Evolutionary conservation across 2,888 invertebrate genomes (phyloP).

Genomic region (Bellardia pandia): DNA sequence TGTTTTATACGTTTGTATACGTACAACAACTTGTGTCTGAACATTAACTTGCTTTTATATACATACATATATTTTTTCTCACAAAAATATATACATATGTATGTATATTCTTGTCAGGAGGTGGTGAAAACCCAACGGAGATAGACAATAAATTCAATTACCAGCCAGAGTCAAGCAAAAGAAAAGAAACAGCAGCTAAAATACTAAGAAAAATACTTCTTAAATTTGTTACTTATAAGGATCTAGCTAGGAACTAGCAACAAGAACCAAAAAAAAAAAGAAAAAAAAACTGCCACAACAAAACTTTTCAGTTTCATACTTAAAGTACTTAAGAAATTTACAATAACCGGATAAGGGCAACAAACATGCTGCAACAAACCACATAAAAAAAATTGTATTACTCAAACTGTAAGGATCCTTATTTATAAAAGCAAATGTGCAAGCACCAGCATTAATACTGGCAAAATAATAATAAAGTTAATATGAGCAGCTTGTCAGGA

Average conservation of each 20-base stretch:
- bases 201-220: slow-evolving; percentile 33
- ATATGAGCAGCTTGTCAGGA: slow-evolving; percentile 53
- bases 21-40: neutral
- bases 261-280: neutral
- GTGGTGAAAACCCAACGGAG: slow-evolving; percentile 64
- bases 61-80: neutral
- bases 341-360: slow-evolving; percentile 53
- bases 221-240: slow-evolving; percentile 46
- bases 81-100: neutral
- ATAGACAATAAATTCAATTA: slow-evolving; percentile 73
- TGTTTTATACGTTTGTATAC: neutral
- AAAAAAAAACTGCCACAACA: slow-evolving; percentile 46
- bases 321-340: slow-evolving; percentile 66
- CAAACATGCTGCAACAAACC: slow-evolving; percentile 33
- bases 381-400: neutral
- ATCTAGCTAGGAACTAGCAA: neutral
- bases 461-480: slow-evolving; percentile 65
- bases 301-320: slow-evolving; percentile 62
- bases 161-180: slow-evolving; percentile 56
- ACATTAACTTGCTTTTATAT: neutral
- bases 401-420: slow-evolving; percentile 32
- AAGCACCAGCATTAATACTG: slow-evolving; percentile 12
- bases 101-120: slow-evolving; percentile 53
- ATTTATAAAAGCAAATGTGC: neutral
- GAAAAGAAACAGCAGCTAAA: slow-evolving; percentile 8